Base-by-base conservation (phyloP, 64 coral and sea anemone species). In the Montipora foliosa region DNA sequence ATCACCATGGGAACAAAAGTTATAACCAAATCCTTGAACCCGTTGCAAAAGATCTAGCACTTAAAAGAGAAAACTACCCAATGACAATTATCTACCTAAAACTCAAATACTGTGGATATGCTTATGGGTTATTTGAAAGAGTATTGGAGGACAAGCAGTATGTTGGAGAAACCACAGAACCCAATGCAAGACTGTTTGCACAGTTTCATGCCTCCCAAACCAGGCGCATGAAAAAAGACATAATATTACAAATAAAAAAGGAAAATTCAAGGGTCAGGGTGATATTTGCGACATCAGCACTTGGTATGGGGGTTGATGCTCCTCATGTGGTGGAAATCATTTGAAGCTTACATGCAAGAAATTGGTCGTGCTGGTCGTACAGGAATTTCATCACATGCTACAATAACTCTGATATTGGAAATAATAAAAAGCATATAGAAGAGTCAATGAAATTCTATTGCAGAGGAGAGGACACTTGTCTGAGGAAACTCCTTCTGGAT, bases 61-160 rank as follows among this genome's bases (percentile, higher is more conserved):
- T 84, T 29, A 49, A 92, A 48, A 4, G 88, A 66, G 93, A 95
- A 79, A 90, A 66, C 0, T 95, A 90, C 58, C 93, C 93, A 74
- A 95, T 95, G 93, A 95, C 93, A 51, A 95, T 95, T 16, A 89
- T 95, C 2, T 95, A 90, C 66, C 20, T 80, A 60, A 95, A 95
- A 87, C 74, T 90, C 0, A 95, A 95, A 75, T 95, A 90, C 57
- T 95, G 93, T 78, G 93, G 93, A 44, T 92, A 88, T 91, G 94
- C 89, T 1, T 91, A 95, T 61, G 79, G 83, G 2, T 89, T 95
- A 49, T 95, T 91, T 95, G 89, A 91, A 29, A 90, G 37, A 79
- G 49, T 90, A 6, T 25, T 87, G 48, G 24, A 60, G 15, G 75
- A 88, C 24, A 81, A 82, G 2, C 92, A 94, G 61, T 94, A 37